Percentiles rank a stretch among this genome's conserved stretches.
Conservation (phyloP, 2,888 invertebrate genomes). For the Acrobeloides nanus region DNA sequence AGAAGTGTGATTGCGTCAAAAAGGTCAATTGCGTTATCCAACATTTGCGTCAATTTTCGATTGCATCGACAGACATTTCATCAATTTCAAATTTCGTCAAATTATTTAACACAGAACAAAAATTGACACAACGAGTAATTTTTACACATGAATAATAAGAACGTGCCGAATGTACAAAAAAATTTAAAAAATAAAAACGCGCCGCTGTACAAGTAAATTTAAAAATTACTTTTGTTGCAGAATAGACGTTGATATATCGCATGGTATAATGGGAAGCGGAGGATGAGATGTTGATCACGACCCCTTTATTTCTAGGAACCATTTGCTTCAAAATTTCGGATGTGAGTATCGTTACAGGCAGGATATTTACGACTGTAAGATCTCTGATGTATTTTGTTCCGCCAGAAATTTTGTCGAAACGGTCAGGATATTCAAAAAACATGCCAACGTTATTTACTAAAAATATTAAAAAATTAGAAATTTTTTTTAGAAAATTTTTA, state of each 20-base stretch:
- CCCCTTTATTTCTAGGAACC: constrained; percentile 72
- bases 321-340: constrained; percentile 75
- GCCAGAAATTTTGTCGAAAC: constrained; percentile 40
- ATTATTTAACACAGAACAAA: no score
- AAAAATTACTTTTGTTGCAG: constrained; percentile 78
- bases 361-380: constrained; percentile 71
- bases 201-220: no score
- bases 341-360: constrained; percentile 75
- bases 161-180: no score
- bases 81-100: no score
- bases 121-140: no score
- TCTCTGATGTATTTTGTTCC: constrained; percentile 36
- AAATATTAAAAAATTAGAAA: constrained; percentile 5
- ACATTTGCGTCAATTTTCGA: no score
- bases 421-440: constrained; percentile 74
- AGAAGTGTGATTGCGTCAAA: no score
- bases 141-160: no score
- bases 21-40: no score
- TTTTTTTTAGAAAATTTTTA: not conserved
- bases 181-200: no score
- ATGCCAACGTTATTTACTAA: constrained; percentile 83
- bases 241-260: constrained; percentile 65
- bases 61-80: no score
- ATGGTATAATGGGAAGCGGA: constrained; percentile 72
- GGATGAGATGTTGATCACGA: constrained; percentile 82